Evolutionary conservation across 2,113 vertebrate genomes (phyloP).

Genomic region (Microtus montanus): DNA sequence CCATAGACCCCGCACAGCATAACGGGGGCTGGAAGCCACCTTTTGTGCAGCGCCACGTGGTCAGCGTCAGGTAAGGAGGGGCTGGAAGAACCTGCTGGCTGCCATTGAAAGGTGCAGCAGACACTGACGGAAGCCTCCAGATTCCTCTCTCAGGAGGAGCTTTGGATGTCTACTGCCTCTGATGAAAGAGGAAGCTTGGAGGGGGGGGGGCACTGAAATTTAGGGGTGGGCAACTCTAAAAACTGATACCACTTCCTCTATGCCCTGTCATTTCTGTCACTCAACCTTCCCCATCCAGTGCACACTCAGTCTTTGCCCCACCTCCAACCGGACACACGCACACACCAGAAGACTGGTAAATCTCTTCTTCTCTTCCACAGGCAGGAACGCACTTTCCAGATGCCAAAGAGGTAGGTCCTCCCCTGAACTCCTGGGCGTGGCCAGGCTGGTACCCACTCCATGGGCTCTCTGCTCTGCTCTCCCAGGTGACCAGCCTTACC

Average conservation of each 20-base stretch:
- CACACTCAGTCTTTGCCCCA: too few relatives aligned
- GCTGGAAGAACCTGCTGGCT: background rate
- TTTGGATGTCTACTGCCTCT: background rate
- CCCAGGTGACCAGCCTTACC: background rate
- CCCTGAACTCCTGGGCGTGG: background rate
- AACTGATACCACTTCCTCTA: background rate
- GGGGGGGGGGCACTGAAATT: background rate
- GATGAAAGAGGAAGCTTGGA: background rate
- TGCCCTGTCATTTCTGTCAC: background rate
- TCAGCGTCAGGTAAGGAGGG: conserved; percentile 91
- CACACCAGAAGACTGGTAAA: background rate
- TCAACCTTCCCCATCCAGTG: background rate
- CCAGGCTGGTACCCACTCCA: background rate
- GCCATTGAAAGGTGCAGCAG: background rate
- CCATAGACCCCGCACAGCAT: conserved; percentile 82
- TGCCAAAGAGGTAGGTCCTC: conserved; percentile 92
- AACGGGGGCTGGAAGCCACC: conserved; percentile 85
- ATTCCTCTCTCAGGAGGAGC: conserved; percentile 11
- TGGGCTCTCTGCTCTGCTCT: background rate
- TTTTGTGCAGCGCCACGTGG: conserved; percentile 89
- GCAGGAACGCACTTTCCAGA: conserved; percentile 89
- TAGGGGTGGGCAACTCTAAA: background rate
- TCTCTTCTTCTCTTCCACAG: conserved; percentile 84
- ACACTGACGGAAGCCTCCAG: background rate
- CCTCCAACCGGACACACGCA: background rate